phyloP scores from a whole-genome alignment of 1,140 invertebrate genomes.

The Drosophila leontia region DNA sequence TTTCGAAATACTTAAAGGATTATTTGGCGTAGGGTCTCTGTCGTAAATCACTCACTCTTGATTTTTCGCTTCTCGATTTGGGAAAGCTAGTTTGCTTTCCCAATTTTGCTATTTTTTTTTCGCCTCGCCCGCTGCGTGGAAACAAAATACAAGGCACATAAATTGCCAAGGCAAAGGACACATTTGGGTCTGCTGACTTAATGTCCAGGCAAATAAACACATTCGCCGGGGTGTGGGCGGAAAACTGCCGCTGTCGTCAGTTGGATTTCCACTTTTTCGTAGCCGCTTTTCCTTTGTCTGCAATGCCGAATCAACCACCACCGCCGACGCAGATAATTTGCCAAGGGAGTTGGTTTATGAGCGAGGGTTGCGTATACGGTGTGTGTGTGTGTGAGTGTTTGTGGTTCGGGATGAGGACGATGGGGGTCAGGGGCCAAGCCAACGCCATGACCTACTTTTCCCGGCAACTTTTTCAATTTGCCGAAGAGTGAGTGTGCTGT shows the following conservation, averaged over 20 bases:
- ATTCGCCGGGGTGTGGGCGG: slow-evolving; percentile 33
- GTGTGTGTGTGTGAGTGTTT: slow-evolving; percentile 3
- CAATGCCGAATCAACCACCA: slow-evolving; percentile 75
- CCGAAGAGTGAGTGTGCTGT: slow-evolving; percentile 20
- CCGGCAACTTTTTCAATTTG: slow-evolving; percentile 77
- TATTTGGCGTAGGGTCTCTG: slow-evolving; percentile 10
- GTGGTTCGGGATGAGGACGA: slow-evolving; percentile 7
- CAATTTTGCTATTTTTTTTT: slow-evolving; percentile 20
- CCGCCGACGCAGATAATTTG: slow-evolving; percentile 75
- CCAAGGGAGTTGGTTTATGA: slow-evolving; percentile 59
- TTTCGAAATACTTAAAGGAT: slow-evolving; percentile 35
- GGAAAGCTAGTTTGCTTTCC: slow-evolving; percentile 15
- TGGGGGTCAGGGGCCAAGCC: slow-evolving; percentile 36
- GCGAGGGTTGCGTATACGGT: slow-evolving; percentile 8
- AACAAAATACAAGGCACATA: slow-evolving; percentile 53
- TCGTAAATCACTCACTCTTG: slow-evolving; percentile 27
- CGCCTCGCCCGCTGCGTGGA: slow-evolving; percentile 14
- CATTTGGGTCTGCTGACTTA: slow-evolving; percentile 48
- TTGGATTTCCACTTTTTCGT: slow-evolving; percentile 66
- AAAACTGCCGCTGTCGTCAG: slow-evolving; percentile 64
- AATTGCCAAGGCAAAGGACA: slow-evolving; percentile 56
- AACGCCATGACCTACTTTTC: slow-evolving; percentile 76
- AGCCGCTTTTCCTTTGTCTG: slow-evolving; percentile 54
- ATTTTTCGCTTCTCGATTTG: slow-evolving; percentile 26
- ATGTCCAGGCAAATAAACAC: slow-evolving; percentile 71